phyloP scores from a whole-genome alignment of 2,113 vertebrate genomes.

The Diadophis punctatus region DNA sequence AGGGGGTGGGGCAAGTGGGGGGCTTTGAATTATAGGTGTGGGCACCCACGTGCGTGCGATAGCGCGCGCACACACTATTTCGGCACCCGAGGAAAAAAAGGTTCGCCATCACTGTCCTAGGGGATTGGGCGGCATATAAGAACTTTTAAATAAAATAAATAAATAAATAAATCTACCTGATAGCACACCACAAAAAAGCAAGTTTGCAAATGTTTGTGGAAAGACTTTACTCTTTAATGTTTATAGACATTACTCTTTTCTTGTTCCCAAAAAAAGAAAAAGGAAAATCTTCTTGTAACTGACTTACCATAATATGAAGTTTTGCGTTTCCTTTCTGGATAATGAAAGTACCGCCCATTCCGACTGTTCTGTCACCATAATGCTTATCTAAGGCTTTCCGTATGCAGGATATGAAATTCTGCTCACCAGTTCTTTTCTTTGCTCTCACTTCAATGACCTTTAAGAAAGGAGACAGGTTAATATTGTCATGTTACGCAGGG shows the following conservation, averaged over 20 bases:
- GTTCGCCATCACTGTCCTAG: too few species aligned
- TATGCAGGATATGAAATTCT: conserved; percentile 88
- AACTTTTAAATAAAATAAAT: too few species aligned
- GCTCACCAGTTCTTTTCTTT: conserved; percentile 80
- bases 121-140: too few species aligned
- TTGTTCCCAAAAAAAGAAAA: too few species aligned
- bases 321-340: conserved; percentile 93
- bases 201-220: not conserved
- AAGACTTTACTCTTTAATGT: not conserved
- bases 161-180: too few species aligned
- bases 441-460: conserved; percentile 90
- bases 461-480: not conserved
- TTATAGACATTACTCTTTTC: not conserved
- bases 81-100: too few species aligned
- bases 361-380: conserved; percentile 85
- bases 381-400: conserved; percentile 80
- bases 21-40: too few species aligned
- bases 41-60: too few species aligned
- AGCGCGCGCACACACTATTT: too few species aligned
- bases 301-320: conserved; percentile 90
- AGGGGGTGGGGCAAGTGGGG: too few species aligned
- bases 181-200: not conserved
- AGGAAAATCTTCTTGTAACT: not conserved
- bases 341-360: conserved; percentile 90
- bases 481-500: not conserved